A percentile compares a stretch with the other conserved stretches of the same genome.
Conservation (phyloP, 2,113 vertebrate species). For the Phaethornis superciliosus region DNA sequence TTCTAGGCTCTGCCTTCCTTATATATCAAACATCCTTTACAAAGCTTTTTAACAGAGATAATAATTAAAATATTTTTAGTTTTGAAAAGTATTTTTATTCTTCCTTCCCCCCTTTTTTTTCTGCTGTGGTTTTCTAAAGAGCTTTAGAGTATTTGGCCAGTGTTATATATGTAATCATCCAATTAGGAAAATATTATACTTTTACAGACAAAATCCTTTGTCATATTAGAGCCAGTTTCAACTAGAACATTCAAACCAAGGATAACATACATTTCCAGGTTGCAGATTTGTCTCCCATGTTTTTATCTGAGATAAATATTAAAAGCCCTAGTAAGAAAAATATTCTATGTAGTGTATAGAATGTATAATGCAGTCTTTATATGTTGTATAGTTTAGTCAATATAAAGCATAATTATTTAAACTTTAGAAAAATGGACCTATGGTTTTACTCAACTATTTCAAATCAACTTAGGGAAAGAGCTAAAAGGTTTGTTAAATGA, state of each 20-base stretch:
- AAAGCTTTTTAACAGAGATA: background rate
- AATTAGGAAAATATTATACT: background rate
- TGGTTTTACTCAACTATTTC: background rate
- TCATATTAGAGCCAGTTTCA: background rate
- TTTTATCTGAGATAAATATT: background rate
- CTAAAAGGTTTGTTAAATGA: background rate
- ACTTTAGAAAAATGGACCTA: background rate
- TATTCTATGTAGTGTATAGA: background rate
- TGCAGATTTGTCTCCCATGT: background rate
- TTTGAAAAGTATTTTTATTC: background rate
- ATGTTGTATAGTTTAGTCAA: background rate
- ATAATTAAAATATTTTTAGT: background rate
- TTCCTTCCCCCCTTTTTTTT: accelerated
- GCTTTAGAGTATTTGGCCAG: background rate
- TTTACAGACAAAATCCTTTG: background rate
- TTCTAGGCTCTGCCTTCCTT: background rate
- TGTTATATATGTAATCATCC: background rate
- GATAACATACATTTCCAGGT: background rate
- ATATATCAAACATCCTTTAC: background rate
- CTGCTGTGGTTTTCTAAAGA: background rate
- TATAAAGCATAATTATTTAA: background rate
- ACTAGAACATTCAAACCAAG: background rate
- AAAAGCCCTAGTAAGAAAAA: background rate
- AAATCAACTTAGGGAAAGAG: background rate
- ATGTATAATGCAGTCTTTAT: background rate